Conservation (phyloP, 1,140 invertebrate genomes). For the Brachystomella parvula region DNA sequence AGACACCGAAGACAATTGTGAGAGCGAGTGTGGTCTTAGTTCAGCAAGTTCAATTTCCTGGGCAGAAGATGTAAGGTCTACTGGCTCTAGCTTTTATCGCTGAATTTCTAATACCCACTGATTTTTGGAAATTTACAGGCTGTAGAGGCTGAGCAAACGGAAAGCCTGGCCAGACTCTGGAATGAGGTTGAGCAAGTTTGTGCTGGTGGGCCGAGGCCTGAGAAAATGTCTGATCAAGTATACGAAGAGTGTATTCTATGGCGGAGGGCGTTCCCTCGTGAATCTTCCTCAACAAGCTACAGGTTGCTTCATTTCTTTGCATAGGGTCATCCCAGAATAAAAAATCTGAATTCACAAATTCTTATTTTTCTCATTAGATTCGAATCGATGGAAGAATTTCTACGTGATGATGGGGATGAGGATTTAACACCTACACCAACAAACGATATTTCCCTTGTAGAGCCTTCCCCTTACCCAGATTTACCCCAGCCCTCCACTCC, state of each 20-base stretch:
- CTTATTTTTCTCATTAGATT: neutral
- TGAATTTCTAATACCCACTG: neutral
- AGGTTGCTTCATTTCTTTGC: neutral
- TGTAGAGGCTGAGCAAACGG: neutral
- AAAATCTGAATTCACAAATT: neutral
- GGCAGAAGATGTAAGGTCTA: neutral
- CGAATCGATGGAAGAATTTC: constrained; percentile 4
- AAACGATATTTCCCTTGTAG: neutral
- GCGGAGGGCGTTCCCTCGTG: neutral
- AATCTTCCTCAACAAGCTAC: neutral
- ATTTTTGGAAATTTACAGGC: constrained; percentile 5
- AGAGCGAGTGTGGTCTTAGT: neutral
- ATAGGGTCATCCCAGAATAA: neutral
- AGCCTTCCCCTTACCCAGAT: neutral
- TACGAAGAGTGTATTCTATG: neutral
- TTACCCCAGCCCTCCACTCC: neutral
- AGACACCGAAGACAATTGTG: neutral
- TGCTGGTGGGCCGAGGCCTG: neutral
- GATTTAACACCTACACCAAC: neutral
- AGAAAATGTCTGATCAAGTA: neutral
- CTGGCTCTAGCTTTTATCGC: neutral
- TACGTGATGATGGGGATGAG: neutral
- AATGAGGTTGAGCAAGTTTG: neutral
- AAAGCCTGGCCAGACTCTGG: neutral
- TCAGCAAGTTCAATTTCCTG: constrained; percentile 1